Evolutionary conservation across 2,113 vertebrate species (phyloP).

Genomic region (Struthidea cinerea): DNA sequence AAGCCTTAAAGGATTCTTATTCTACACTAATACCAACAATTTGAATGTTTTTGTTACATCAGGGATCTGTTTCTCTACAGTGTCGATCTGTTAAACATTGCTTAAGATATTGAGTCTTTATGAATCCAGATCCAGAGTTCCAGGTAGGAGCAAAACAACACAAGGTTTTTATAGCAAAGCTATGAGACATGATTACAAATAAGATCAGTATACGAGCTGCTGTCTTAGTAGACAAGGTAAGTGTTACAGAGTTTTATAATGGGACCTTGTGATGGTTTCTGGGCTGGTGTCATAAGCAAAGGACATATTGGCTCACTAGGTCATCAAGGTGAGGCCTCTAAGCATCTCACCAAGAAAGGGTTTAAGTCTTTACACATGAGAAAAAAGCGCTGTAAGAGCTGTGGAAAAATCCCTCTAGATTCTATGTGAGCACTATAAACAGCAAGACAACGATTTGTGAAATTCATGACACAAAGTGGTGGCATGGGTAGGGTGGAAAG

Average conservation of each 20-base stretch:
- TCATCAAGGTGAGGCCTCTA: not conserved
- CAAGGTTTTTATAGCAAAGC: not conserved
- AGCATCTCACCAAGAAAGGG: not conserved
- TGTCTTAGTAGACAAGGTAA: not conserved
- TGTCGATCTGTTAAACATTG: fast-evolving
- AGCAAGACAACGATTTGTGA: not conserved
- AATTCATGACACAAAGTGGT: not conserved
- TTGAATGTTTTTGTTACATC: not conserved
- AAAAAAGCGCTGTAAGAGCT: not conserved
- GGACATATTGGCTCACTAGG: not conserved
- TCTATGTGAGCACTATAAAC: not conserved
- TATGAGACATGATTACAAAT: not conserved
- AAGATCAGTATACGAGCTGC: not conserved
- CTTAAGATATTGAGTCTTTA: not conserved
- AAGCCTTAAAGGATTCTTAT: not conserved
- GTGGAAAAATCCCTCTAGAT: not conserved
- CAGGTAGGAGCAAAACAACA: not conserved
- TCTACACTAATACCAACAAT: not conserved
- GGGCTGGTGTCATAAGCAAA: not conserved
- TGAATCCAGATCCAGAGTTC: not conserved
- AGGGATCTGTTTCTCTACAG: not conserved
- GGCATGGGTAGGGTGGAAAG: not conserved
- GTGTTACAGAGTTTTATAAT: not conserved
- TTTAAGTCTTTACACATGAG: not conserved
- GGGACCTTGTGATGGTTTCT: not conserved